Conservation (phyloP, 2,113 vertebrate genomes). For the Nansenia antarctica region DNA sequence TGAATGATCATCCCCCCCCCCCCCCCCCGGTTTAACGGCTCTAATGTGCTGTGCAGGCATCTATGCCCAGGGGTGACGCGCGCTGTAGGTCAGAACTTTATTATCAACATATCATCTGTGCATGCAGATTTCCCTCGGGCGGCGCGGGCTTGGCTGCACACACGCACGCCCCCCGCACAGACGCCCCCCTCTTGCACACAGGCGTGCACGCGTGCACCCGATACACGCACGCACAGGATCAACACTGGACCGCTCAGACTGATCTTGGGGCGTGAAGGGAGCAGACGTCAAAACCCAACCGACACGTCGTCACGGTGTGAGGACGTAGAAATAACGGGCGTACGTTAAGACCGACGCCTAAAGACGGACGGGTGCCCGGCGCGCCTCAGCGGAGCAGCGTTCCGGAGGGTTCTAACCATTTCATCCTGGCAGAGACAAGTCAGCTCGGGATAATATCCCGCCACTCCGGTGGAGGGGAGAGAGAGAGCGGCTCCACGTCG, state of each 20-base stretch:
- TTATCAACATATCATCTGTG: slow-evolving; percentile 9
- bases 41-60: slow-evolving; percentile 32
- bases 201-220: too few species aligned
- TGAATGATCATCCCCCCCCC: slow-evolving; percentile 17
- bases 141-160: background rate
- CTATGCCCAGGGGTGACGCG: slow-evolving; percentile 23
- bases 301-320: background rate
- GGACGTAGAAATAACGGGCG: background rate
- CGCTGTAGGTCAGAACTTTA: slow-evolving; percentile 7
- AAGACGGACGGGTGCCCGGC: background rate
- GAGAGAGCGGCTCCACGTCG: background rate
- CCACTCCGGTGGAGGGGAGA: background rate
- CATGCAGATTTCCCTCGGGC: background rate
- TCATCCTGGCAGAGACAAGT: background rate
- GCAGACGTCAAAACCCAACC: background rate
- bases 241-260: background rate
- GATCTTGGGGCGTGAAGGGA: background rate
- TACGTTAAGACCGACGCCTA: background rate
- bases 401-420: background rate
- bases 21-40: slow-evolving; percentile 17
- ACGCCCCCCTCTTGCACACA: too few species aligned
- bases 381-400: too few species aligned
- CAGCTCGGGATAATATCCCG: background rate
- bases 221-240: background rate
- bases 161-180: too few species aligned